Percentiles rank a stretch among this genome's conserved stretches.
Evolutionary conservation across 30 jellyfish, hydroid and myxozoan genomes (phyloP).

Genomic region (Hydractinia echinata): DNA sequence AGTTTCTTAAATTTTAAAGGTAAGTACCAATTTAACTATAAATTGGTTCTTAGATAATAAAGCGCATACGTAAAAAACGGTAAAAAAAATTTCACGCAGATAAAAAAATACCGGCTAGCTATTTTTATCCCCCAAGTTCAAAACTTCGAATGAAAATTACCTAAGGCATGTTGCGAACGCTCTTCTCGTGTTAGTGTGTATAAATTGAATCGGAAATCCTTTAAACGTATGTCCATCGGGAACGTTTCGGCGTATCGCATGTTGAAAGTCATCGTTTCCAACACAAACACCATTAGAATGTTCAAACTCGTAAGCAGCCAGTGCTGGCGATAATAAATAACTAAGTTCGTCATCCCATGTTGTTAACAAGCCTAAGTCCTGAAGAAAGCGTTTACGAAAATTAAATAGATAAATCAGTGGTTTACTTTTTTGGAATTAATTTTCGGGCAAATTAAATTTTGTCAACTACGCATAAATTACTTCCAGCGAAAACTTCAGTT

Average conservation of each 20-base stretch:
- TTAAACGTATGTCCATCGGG: constrained; percentile 98
- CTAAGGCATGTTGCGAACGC: constrained; percentile 79
- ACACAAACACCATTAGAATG: constrained; percentile 78
- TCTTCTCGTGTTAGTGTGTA: constrained; percentile 62
- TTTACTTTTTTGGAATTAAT: too few species aligned
- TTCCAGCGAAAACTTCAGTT: too few species aligned
- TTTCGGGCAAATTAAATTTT: too few species aligned
- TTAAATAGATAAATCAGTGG: too few species aligned
- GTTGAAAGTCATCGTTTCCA: constrained; percentile 91
- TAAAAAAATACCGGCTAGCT: background rate
- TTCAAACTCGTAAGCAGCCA: constrained; percentile 88
- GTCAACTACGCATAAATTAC: too few species aligned
- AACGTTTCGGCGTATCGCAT: constrained; percentile 76
- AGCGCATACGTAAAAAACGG: background rate
- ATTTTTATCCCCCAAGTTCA: background rate
- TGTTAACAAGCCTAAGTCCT: constrained; percentile 85
- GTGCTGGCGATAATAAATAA: constrained; percentile 80
- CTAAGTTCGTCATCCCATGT: constrained; percentile 86
- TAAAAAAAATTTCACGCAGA: background rate
- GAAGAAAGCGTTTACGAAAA: background rate
- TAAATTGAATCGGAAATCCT: constrained; percentile 93
- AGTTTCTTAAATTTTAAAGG: too few species aligned
- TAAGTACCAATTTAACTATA: too few species aligned
- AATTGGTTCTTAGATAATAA: too few species aligned
- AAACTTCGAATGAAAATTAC: constrained; percentile 10